Conservation (phyloP, 2,797 vertebrate species). For the Hapalemur alaotrensis region DNA sequence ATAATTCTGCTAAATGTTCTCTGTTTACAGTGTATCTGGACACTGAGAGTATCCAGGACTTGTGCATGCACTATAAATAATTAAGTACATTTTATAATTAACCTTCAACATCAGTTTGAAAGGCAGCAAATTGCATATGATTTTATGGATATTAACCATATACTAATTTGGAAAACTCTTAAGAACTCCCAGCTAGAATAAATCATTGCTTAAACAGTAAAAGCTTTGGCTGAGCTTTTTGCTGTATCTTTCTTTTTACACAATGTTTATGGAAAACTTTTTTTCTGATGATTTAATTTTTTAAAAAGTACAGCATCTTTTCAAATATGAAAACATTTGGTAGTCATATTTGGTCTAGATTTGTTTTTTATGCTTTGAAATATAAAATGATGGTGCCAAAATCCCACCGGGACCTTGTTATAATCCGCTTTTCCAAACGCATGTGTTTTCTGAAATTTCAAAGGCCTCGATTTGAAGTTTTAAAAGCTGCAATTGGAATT, state of each 20-base stretch:
- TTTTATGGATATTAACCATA: conserved; percentile 51
- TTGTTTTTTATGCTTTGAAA: conserved; percentile 50
- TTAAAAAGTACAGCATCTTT: conserved; percentile 8
- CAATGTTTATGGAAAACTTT: background rate
- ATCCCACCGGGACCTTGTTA: background rate
- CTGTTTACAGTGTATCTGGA: conserved; percentile 32
- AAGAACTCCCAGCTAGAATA: conserved; percentile 29
- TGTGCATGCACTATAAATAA: conserved; percentile 19
- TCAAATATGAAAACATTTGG: conserved; percentile 41
- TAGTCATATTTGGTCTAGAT: conserved; percentile 54
- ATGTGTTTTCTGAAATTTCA: conserved; percentile 65
- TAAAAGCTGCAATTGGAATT: conserved; percentile 60
- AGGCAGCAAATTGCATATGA: conserved; percentile 39
- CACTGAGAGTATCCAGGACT: background rate
- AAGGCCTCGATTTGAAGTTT: conserved; percentile 59
- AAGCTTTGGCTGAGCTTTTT: conserved; percentile 31
- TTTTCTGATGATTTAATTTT: conserved; percentile 45
- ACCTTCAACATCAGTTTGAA: conserved; percentile 59
- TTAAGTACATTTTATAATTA: conserved; percentile 65
- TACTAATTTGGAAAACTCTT: conserved; percentile 33
- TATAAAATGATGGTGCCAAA: conserved; percentile 34
- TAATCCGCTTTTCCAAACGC: conserved; percentile 49
- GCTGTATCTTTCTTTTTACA: background rate
- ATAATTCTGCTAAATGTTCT: conserved; percentile 34
- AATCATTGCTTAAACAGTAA: conserved; percentile 22